These are phyloP conservation scores for Tringa solitaria DNA, from an alignment of 2,113 vertebrate genomes.

Conservation along the genomic window DNA sequence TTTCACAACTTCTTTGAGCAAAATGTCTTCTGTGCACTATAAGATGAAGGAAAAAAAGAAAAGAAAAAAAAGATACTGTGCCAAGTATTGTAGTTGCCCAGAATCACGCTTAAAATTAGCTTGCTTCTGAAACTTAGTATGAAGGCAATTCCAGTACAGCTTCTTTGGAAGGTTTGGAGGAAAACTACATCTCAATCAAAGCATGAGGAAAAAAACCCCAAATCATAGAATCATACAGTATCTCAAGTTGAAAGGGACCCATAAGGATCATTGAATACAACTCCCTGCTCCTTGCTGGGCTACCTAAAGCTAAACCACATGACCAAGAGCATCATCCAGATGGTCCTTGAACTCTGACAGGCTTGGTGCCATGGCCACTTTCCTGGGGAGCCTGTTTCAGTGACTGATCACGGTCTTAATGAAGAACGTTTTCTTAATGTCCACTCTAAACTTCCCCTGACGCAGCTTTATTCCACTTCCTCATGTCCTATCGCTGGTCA, in stretches of 20 bases:
- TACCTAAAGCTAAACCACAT: background rate
- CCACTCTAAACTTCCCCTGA: background rate
- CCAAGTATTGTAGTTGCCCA: background rate
- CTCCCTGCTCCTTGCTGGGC: background rate
- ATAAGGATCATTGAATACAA: background rate
- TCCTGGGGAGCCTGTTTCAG: background rate
- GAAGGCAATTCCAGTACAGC: background rate
- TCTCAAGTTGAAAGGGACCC: background rate
- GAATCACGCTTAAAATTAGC: background rate
- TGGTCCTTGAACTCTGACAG: background rate
- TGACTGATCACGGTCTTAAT: background rate
- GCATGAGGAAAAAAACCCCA: background rate
- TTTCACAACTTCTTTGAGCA: background rate
- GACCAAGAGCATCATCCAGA: background rate
- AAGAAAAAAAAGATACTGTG: background rate
- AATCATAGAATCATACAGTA: background rate
- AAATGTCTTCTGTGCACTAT: background rate
- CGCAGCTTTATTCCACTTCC: background rate
- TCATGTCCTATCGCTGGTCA: fast-evolving
- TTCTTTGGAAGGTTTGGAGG: background rate
- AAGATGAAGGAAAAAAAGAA: background rate
- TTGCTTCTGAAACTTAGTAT: background rate
- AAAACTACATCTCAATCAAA: background rate
- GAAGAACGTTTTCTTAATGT: background rate
- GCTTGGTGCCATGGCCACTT: background rate